Evolutionary conservation across 2,888 invertebrate genomes (phyloP), one percentile per base, ranked within the genome.

Genomic region (Podotricha telesiphe): DNA sequence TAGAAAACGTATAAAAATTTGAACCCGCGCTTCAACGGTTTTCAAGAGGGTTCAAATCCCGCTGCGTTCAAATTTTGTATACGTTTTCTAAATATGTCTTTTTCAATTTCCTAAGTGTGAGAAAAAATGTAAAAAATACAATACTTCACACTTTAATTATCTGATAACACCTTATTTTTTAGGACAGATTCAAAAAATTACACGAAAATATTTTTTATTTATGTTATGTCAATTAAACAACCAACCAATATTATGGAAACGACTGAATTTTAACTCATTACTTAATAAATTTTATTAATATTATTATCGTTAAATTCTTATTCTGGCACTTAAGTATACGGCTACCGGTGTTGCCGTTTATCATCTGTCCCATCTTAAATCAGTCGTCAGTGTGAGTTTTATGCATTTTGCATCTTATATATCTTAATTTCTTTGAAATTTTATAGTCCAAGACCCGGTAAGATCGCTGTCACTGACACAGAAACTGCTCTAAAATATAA

Each of bases 271-370:
- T 42, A 55, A 42, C 67, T 65, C 55, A 48, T 67, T 62, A 40
- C 22, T 15, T 17, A 59, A 67, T 71, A 68, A 67, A 68, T 65
- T 71, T 71, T 68, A 71, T 71, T 65, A 56, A 68, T 56, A 56
- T 62, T 51, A 55, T 62, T 65, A 65, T 62, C 19, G 22, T 58
- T 22, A 59, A 65, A 70, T 70, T 48, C 50, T 61, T 69, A 62
- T 22, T 62, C 62, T 59, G 51, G 63, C 67, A 63, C 58, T 67
- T 70, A 64, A 56, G 50, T 58, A 58, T 63, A 62, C 48, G 15
- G 71, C 73, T 73, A 70, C 73, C 67, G 73, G 73, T 73, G 65
- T 73, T 73, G 53, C 50, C 55, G 62, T 66, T 66, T 68, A 63
- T 65, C 58, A 40, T 22, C 51, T 50, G 51, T 53, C 63, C 59